Percentiles rank a stretch among this genome's conserved stretches.
Evolutionary conservation across 2,888 invertebrate genomes (phyloP).

Genomic region (Orthosia gothica): DNA sequence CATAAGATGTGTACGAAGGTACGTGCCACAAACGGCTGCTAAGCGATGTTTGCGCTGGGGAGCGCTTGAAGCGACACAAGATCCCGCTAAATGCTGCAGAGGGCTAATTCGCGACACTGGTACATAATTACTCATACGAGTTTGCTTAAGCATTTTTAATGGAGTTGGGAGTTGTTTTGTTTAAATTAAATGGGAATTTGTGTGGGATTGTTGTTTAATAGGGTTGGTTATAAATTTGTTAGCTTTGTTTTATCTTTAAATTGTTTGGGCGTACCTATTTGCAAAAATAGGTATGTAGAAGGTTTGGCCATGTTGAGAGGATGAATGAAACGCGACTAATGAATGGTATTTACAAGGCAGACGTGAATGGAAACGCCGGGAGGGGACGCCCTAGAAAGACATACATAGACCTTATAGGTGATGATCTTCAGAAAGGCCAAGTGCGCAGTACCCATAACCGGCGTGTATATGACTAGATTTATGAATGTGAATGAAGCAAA

Average conservation of each 20-base stretch:
- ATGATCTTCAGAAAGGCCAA: no score
- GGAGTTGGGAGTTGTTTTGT: slow-evolving; percentile 52
- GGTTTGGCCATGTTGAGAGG: no score
- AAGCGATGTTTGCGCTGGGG: slow-evolving; percentile 72
- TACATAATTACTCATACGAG: slow-evolving; percentile 70
- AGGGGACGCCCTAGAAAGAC: no score
- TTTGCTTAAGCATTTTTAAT: slow-evolving; percentile 67
- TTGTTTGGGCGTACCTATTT: no score
- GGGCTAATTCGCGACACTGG: slow-evolving; percentile 71
- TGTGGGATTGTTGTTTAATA: slow-evolving; percentile 10
- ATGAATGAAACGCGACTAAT: no score
- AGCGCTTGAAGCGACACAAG: slow-evolving; percentile 70
- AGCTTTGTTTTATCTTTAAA: not conserved
- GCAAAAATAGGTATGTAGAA: no score
- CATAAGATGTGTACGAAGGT: slow-evolving; percentile 63
- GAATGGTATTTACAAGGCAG: no score
- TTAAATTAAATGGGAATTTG: slow-evolving; percentile 34
- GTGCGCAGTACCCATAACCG: no score
- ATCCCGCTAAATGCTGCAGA: slow-evolving; percentile 72
- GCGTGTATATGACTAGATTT: no score
- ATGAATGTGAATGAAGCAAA: no score
- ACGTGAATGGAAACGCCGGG: no score
- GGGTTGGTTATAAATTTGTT: slow-evolving; percentile 13
- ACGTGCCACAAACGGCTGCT: slow-evolving; percentile 65
- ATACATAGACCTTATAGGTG: no score